Conservation (phyloP, 2,113 vertebrate species). For the Smithornis capensis region DNA sequence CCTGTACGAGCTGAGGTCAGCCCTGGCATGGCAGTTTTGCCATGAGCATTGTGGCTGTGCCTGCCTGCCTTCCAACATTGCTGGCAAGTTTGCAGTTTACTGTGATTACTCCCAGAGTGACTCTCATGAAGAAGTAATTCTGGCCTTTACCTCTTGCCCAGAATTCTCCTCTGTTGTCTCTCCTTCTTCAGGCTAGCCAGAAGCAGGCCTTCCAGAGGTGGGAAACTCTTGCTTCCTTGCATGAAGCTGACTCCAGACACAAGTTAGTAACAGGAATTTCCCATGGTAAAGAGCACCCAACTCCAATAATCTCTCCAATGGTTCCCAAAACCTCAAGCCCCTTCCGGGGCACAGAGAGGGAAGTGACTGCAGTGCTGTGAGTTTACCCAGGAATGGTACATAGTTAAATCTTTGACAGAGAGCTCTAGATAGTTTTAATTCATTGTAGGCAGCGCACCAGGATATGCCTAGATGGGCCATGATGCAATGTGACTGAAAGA, state of each 20-base stretch:
- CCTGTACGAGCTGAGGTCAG: rapidly evolving
- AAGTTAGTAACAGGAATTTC: not conserved
- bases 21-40: not conserved
- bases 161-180: not conserved
- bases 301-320: not conserved
- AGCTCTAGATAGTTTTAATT: not conserved
- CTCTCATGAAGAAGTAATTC: not conserved
- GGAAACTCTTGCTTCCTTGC: not conserved
- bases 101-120: not conserved
- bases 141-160: not conserved
- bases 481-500: not conserved
- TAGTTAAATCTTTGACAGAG: not conserved
- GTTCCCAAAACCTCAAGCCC: not conserved
- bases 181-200: not conserved
- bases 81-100: not conserved
- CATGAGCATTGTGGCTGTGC: rapidly evolving
- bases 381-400: not conserved
- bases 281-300: not conserved
- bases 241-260: not conserved
- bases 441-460: not conserved
- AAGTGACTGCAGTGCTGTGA: not conserved
- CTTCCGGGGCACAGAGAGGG: not conserved
- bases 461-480: not conserved
- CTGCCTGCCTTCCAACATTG: not conserved
- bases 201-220: not conserved